Base-by-base conservation (phyloP, 2,113 vertebrate genomes). In the Equus quagga region DNA sequence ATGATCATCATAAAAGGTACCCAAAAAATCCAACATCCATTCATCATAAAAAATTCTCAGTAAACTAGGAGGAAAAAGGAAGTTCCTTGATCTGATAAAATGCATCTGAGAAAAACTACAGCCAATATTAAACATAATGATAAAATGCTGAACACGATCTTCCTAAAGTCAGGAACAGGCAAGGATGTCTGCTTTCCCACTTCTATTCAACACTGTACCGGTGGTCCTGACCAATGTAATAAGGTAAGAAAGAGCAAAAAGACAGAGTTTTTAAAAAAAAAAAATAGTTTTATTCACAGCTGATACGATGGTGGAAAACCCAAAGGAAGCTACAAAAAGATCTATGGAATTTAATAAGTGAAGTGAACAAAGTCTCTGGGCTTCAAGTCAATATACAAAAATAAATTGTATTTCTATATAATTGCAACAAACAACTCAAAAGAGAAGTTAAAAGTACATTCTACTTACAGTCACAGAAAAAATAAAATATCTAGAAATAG, bases 381-480 rank as follows among this genome's bases (percentile, higher is more conserved):
- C 69, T 69, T 12, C 46, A 92, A 31, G 31, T 31, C 24, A 54
- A 86, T n/a, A 56, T 21, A 76, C 9, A 64, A 15, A 91, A 93
- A 19, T 81, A 44, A 90, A 56, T 1, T 41, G 8, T 15, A 90
- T 85, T 58, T 79, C 56, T 64, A 54, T 12, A 46, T 23, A 70
- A 72, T 0, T 56, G 6, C 18, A 79, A 79, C n/a, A 54, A 49
- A 78, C 41, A 44, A 91, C 31, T 80, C 73, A 2, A 64, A 92
- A 87, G 72, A 24, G 1, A 54, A 64, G 23, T 86, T 91, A 83
- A 92, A 83, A 51, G 73, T 72, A 89, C 92, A 95, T 65, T 90
- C 65, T 83, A 84, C 64, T 72, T 84, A n/a, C 0, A 79, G 88
- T 64, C 81, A 78, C 51, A 83, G 21, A 19, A 88, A 82, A 82